phyloP scores from a whole-genome alignment of 2,797 vertebrate species.

The Poeciliopsis infans region DNA sequence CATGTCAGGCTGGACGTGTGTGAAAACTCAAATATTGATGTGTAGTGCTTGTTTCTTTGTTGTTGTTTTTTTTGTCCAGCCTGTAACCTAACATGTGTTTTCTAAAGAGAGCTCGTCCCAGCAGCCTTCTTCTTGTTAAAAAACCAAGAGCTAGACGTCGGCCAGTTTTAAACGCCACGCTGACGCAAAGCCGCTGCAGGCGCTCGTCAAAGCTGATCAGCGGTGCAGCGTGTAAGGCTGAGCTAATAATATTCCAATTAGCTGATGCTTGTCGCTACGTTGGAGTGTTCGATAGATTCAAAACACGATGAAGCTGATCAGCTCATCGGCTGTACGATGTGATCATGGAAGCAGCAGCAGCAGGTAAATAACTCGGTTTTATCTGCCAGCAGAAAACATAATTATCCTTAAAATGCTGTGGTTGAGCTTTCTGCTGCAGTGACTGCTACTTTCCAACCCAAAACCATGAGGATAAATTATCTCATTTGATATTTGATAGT shows the following conservation, averaged over 20 bases:
- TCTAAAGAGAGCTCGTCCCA: slow-evolving; percentile 41
- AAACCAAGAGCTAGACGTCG: neutral
- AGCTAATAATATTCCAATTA: slow-evolving; percentile 54
- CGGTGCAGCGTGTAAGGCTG: slow-evolving; percentile 16
- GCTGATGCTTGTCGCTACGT: slow-evolving; percentile 22
- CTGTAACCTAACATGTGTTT: slow-evolving; percentile 30
- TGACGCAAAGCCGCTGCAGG: slow-evolving; percentile 35
- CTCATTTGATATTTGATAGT: slow-evolving; percentile 44
- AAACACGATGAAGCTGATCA: slow-evolving; percentile 19
- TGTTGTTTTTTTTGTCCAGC: slow-evolving; percentile 31
- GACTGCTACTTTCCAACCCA: slow-evolving; percentile 33
- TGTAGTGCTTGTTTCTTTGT: slow-evolving; percentile 55
- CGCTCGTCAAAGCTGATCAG: slow-evolving; percentile 33
- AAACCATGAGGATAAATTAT: slow-evolving; percentile 28
- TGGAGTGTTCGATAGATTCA: slow-evolving; percentile 16
- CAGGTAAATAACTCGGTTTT: neutral
- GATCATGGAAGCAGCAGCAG: too few species aligned
- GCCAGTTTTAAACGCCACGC: slow-evolving; percentile 11
- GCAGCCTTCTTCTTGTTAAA: slow-evolving; percentile 36
- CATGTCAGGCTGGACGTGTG: slow-evolving; percentile 26
- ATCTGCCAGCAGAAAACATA: neutral
- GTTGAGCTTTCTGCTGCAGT: neutral
- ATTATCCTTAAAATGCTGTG: neutral
- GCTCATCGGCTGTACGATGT: slow-evolving; percentile 2
- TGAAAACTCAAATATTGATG: slow-evolving; percentile 40